Evolutionary conservation across 2,888 invertebrate species (phyloP).

Genomic region (Amphimallon solstitiale): DNA sequence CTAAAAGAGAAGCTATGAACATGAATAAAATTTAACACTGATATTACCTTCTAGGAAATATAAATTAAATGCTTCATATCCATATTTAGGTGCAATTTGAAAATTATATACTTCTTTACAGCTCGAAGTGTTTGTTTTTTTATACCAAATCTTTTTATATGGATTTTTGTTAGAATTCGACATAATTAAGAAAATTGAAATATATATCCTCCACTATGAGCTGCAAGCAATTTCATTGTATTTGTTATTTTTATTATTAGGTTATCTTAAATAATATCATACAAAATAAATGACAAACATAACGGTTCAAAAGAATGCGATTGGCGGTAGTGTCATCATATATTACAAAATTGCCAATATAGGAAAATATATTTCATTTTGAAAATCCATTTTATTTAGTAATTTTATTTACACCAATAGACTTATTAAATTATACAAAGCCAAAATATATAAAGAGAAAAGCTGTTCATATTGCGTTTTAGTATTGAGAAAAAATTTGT

Average conservation of each 20-base stretch:
- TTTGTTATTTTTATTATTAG: too few relatives aligned
- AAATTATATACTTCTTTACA: constrained; percentile 33
- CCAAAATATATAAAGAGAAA: background rate
- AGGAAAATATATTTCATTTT: background rate
- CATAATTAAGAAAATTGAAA: too few relatives aligned
- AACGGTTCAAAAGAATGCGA: too few relatives aligned
- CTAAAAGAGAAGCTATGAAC: constrained; percentile 12
- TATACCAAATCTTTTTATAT: too few relatives aligned
- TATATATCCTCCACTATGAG: too few relatives aligned
- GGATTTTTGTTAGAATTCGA: too few relatives aligned
- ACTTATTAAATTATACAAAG: background rate
- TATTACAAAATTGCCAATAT: background rate
- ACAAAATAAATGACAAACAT: too few relatives aligned
- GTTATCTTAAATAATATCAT: too few relatives aligned
- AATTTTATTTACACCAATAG: background rate
- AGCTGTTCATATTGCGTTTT: too few relatives aligned
- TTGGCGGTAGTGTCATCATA: too few relatives aligned
- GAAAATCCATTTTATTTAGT: background rate
- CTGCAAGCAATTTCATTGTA: too few relatives aligned
- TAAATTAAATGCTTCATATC: constrained; percentile 77
- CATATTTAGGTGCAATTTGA: constrained; percentile 52
- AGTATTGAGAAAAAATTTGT: background rate
- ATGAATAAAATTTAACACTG: background rate
- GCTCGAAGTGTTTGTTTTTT: too few relatives aligned
- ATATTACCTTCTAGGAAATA: constrained; percentile 78